phyloP scores from a whole-genome alignment of 2,888 invertebrate species.

The Epinotia demarniana region DNA sequence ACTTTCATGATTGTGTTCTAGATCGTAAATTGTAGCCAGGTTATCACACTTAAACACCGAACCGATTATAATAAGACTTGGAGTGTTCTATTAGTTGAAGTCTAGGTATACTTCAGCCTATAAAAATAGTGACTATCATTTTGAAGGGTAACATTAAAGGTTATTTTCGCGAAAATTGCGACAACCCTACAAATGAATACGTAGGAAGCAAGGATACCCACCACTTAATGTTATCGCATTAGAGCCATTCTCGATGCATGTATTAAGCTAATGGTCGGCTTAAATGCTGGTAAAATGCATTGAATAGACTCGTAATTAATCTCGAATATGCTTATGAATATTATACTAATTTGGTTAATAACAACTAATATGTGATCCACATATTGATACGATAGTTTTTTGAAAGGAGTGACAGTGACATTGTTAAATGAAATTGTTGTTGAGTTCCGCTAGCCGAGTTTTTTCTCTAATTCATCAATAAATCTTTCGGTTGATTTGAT shows the following conservation, averaged over 20 bases:
- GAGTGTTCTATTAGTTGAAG: no score
- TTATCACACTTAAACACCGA: no score
- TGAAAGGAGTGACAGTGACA: not conserved
- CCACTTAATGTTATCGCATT: conserved; percentile 67
- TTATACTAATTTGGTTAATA: not conserved
- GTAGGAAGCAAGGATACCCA: conserved; percentile 76
- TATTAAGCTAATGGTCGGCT: conserved; percentile 61
- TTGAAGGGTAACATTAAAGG: not conserved
- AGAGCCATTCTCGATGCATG: conserved; percentile 68
- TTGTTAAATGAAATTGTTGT: not conserved
- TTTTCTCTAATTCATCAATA: no score
- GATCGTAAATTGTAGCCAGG: no score
- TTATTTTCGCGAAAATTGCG: not conserved
- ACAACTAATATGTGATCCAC: not conserved
- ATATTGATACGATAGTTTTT: not conserved
- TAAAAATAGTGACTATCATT: no score
- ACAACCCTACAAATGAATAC: conserved; percentile 61
- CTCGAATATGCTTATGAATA: conserved; percentile 38
- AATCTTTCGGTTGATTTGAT: no score
- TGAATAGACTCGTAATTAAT: conserved; percentile 45
- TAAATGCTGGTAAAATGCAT: conserved; percentile 57
- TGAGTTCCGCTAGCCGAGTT: no score
- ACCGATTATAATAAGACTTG: no score
- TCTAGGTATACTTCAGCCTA: no score
- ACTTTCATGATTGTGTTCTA: no score